Percentiles rank a stretch among this genome's conserved stretches.
These are phyloP conservation scores for Leptinotarsa peninsularis DNA, from an alignment of 2,888 invertebrate genomes.

Conservation along the genomic window DNA sequence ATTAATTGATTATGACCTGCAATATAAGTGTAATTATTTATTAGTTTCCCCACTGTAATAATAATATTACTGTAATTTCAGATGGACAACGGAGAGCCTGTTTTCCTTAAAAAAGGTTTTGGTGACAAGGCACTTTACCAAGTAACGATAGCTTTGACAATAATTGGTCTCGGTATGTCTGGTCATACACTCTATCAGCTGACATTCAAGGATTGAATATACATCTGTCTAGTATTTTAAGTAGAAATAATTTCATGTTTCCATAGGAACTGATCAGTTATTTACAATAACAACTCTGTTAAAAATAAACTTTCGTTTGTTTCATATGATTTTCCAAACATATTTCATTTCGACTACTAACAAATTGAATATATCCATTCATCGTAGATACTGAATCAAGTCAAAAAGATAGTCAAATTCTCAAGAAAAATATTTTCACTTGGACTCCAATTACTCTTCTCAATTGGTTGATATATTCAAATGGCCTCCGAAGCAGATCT, in stretches of 20 bases:
- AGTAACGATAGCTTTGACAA: conserved; percentile 61
- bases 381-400: no score
- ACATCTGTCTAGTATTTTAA: not conserved
- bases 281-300: not conserved
- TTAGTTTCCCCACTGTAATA: no score
- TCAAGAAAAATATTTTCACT: no score
- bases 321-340: not conserved
- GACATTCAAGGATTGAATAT: conserved; percentile 47
- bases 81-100: conserved; percentile 72
- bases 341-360: no score
- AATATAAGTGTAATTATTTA: no score
- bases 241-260: not conserved
- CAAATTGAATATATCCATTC: no score
- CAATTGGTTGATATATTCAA: no score
- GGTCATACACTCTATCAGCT: conserved; percentile 55
- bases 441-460: no score
- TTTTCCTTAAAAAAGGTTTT: conserved; percentile 73
- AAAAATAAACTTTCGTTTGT: not conserved
- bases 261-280: no score
- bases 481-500: no score
- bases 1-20: no score
- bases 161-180: conserved; percentile 61
- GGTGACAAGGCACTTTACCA: conserved; percentile 68
- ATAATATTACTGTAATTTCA: conserved; percentile 55
- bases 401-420: no score